phyloP scores from a whole-genome alignment of 2,888 invertebrate genomes.

The Adelognathus sp. region DNA sequence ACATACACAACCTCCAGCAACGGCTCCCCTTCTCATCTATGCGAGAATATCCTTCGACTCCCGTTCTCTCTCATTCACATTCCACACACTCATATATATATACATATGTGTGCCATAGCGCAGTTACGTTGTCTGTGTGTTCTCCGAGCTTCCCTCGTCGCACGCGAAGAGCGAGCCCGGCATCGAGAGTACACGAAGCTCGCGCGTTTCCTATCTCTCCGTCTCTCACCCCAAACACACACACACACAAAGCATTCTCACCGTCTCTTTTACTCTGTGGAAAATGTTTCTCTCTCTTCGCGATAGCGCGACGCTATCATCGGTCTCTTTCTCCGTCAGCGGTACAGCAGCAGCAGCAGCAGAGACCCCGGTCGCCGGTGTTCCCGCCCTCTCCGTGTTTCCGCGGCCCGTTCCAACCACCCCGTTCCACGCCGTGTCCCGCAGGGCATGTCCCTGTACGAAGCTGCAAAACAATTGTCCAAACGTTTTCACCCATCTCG shows the following conservation, averaged over 20 bases:
- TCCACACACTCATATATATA: background rate
- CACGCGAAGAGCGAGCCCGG: constrained; percentile 37
- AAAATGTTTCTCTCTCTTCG: constrained; percentile 10
- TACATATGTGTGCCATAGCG: constrained; percentile 29
- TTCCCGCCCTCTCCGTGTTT: constrained; percentile 80
- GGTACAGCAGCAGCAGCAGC: too few species aligned
- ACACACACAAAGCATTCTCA: constrained; percentile 41
- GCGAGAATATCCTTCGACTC: constrained; percentile 77
- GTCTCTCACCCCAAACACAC: constrained; percentile 11
- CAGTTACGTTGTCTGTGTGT: constrained; percentile 36
- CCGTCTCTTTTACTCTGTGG: constrained; percentile 40
- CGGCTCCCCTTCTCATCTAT: constrained; percentile 68
- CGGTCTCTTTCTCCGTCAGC: constrained; percentile 51
- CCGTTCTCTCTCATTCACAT: constrained; percentile 40
- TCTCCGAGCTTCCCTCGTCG: constrained; percentile 41
- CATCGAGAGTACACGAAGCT: constrained; percentile 27
- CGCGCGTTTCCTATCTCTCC: constrained; percentile 46
- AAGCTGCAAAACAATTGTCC: constrained; percentile 69
- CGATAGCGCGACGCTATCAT: constrained; percentile 21
- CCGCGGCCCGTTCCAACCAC: constrained; percentile 80
- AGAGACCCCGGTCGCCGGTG: constrained; percentile 67
- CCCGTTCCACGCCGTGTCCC: constrained; percentile 79
- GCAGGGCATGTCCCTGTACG: constrained; percentile 79
- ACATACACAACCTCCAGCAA: constrained; percentile 52
- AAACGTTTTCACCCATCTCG: constrained; percentile 38